phyloP scores from a whole-genome alignment of 1,140 invertebrate genomes.

The Drosophila pseudoobscura region DNA sequence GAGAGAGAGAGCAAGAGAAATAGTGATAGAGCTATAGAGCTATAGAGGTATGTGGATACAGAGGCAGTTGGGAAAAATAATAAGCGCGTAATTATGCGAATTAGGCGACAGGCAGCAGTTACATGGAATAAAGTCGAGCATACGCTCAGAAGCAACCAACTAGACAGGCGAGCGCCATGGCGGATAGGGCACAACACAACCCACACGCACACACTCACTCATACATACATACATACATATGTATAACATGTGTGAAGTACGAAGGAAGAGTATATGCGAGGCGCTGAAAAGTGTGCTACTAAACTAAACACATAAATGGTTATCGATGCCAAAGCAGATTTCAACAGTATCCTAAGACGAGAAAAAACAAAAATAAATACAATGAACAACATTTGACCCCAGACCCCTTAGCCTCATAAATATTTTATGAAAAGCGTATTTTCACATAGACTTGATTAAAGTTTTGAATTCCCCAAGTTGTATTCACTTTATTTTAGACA shows the following conservation, averaged over 20 bases:
- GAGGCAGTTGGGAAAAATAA: slow-evolving; percentile 71
- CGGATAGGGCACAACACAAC: background rate
- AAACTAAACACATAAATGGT: background rate
- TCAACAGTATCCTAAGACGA: background rate
- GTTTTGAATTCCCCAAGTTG: background rate
- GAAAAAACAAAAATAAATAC: no score
- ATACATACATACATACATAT: background rate
- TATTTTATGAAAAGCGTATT: slow-evolving; percentile 13
- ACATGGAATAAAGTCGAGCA: slow-evolving; percentile 77
- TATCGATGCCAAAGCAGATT: background rate
- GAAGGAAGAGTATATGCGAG: background rate
- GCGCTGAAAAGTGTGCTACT: background rate
- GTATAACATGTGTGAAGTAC: background rate
- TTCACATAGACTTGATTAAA: slow-evolving; percentile 1
- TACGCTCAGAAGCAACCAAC: slow-evolving; percentile 69
- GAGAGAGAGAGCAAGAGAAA: background rate
- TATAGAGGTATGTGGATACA: slow-evolving; percentile 7
- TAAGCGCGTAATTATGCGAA: slow-evolving; percentile 80
- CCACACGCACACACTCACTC: slow-evolving; percentile 5
- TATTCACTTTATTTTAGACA: slow-evolving; percentile 39
- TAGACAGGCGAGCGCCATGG: slow-evolving; percentile 30
- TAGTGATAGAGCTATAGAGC: slow-evolving; percentile 7
- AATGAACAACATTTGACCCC: no score
- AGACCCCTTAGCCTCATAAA: background rate
- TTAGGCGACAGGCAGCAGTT: slow-evolving; percentile 66